These are phyloP conservation scores for Falcunculus frontatus DNA, from an alignment of 2,113 vertebrate genomes.

Conservation along the genomic window DNA sequence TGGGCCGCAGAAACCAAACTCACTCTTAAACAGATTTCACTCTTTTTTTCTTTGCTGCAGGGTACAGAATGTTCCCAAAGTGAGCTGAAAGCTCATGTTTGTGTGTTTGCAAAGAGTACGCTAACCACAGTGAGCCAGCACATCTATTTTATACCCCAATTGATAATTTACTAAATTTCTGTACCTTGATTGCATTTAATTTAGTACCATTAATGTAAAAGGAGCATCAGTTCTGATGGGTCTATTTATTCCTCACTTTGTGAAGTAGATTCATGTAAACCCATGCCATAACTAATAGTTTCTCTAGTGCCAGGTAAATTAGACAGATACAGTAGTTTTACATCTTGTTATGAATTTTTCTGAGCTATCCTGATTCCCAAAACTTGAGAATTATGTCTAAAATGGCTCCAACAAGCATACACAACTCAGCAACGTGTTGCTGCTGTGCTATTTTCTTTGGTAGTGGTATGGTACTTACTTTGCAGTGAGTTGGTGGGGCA, in stretches of 20 bases:
- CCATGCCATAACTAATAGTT: background rate
- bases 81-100: background rate
- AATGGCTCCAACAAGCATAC: background rate
- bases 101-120: background rate
- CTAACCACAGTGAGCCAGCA: background rate
- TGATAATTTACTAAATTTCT: background rate
- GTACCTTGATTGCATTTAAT: background rate
- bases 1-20: background rate
- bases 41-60: background rate
- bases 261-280: background rate
- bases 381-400: background rate
- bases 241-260: background rate
- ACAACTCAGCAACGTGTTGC: background rate
- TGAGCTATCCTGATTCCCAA: background rate
- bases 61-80: background rate
- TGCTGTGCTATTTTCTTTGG: background rate
- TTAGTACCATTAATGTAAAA: background rate
- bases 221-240: background rate
- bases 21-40: background rate
- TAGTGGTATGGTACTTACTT: constrained; percentile 6
- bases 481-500: background rate
- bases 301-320: background rate
- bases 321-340: background rate
- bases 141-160: background rate
- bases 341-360: background rate